A percentile compares a stretch with the other conserved stretches of the same genome.
These are phyloP conservation scores for Psittacula cyanocephala DNA, from an alignment of 2,113 vertebrate genomes.

Conservation along the genomic window DNA sequence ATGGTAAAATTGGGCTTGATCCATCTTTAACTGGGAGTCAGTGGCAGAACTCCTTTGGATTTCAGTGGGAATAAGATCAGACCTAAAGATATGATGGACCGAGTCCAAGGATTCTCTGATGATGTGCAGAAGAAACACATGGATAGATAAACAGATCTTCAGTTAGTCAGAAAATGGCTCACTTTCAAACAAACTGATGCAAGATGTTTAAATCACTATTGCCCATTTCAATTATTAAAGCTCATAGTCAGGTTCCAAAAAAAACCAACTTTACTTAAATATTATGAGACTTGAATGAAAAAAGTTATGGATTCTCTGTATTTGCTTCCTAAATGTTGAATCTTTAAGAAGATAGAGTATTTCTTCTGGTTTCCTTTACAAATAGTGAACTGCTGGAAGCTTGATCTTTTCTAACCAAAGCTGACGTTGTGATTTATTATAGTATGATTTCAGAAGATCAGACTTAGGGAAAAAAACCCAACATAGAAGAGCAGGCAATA, in stretches of 20 bases:
- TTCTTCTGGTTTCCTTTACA: neutral
- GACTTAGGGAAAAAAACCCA: neutral
- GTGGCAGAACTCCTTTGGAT: neutral
- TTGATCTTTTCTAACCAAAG: neutral
- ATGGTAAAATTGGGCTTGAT: neutral
- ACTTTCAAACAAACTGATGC: slow-evolving; percentile 27
- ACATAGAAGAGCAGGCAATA: neutral
- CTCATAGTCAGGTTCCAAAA: neutral
- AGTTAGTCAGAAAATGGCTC: slow-evolving; percentile 41
- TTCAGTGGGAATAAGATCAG: slow-evolving; percentile 41
- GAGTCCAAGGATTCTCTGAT: slow-evolving; percentile 36
- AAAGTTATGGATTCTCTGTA: neutral
- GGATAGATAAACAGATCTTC: slow-evolving; percentile 13
- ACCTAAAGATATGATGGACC: neutral
- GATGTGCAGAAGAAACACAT: slow-evolving; percentile 31
- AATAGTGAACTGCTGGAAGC: neutral
- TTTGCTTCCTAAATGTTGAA: neutral
- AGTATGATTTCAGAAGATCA: slow-evolving; percentile 10
- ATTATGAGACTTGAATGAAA: neutral
- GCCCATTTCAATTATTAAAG: neutral
- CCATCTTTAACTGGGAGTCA: neutral
- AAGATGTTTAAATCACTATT: neutral
- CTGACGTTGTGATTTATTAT: slow-evolving; percentile 2
- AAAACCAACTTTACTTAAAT: neutral
- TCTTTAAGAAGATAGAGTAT: neutral